Percentiles rank a stretch among this genome's conserved stretches.
These are phyloP conservation scores for Acanthisitta chloris DNA, from an alignment of 2,113 vertebrate species.

Conservation along the genomic window DNA sequence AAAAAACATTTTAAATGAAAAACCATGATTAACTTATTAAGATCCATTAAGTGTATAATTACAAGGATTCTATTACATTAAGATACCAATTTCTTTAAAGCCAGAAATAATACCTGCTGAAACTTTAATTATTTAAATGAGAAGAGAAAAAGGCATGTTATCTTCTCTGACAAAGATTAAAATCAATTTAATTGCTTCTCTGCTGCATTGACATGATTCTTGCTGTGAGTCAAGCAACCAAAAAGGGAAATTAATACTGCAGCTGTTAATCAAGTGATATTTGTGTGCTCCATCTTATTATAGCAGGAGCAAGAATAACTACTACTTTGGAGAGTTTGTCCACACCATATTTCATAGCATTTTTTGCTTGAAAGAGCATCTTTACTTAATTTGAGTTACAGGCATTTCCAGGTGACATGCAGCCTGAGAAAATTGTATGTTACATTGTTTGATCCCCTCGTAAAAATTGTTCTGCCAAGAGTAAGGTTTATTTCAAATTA, in stretches of 20 bases:
- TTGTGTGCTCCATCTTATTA: constrained; percentile 73
- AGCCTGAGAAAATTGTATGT: constrained; percentile 43
- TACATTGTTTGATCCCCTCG: neutral
- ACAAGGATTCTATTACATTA: constrained; percentile 83
- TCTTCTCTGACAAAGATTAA: constrained; percentile 87
- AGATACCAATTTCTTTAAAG: constrained; percentile 83
- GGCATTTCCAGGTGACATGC: neutral
- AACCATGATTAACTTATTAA: constrained; percentile 84
- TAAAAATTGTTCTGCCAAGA: constrained; percentile 57
- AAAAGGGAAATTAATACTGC: constrained; percentile 83
- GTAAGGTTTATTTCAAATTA: constrained; percentile 66
- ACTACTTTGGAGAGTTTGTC: constrained; percentile 45
- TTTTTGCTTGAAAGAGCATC: constrained; percentile 2
- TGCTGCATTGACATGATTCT: constrained; percentile 82
- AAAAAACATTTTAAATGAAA: constrained; percentile 80
- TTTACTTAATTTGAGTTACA: constrained; percentile 38
- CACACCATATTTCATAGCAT: neutral
- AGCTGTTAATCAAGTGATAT: constrained; percentile 84
- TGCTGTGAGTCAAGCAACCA: constrained; percentile 85
- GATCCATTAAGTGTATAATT: constrained; percentile 84
- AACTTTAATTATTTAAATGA: constrained; percentile 89
- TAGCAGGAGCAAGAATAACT: constrained; percentile 57
- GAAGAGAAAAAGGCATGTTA: constrained; percentile 83
- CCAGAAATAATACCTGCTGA: constrained; percentile 84
- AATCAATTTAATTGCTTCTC: constrained; percentile 88